These are phyloP conservation scores for Drosophila albomicans DNA, from an alignment of 1,140 invertebrate genomes.

Conservation along the genomic window DNA sequence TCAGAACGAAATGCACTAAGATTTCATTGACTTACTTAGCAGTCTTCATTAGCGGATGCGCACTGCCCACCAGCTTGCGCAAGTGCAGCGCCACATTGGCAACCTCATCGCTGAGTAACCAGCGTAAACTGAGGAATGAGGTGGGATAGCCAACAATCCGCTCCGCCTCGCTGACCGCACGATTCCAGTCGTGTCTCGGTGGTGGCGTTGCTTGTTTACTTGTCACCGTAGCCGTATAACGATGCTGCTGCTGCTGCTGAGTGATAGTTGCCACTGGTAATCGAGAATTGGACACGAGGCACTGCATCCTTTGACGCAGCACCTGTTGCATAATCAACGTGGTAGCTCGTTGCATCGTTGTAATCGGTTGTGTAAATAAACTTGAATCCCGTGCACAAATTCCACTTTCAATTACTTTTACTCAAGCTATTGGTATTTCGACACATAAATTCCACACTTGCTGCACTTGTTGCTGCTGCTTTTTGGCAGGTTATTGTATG, in stretches of 20 bases:
- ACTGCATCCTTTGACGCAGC: constrained; percentile 47
- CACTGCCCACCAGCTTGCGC: constrained; percentile 95
- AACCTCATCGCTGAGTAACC: constrained; percentile 96
- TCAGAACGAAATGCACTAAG: no score
- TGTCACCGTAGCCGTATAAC: constrained; percentile 56
- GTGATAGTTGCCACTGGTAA: constrained; percentile 71
- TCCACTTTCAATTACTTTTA: constrained; percentile 13
- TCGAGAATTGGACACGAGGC: background rate
- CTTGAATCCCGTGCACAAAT: constrained; percentile 19
- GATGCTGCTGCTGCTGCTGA: constrained; percentile 43
- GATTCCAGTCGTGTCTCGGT: constrained; percentile 93
- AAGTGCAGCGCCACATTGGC: constrained; percentile 96
- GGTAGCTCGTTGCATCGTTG: constrained; percentile 58
- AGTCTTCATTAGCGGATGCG: constrained; percentile 96
- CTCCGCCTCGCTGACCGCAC: constrained; percentile 96
- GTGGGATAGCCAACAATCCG: constrained; percentile 98
- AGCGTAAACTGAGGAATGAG: constrained; percentile 95
- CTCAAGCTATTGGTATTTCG: background rate
- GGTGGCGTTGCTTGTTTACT: constrained; percentile 74
- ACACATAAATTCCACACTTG: constrained; percentile 24
- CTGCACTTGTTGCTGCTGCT: constrained; percentile 8
- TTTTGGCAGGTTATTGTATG: no score
- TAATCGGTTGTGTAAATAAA: constrained; percentile 15
- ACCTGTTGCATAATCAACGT: constrained; percentile 71
- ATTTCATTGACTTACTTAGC: constrained; percentile 91